Evolutionary conservation across 2,113 vertebrate species (phyloP).

Genomic region (Embiotoca jacksoni): DNA sequence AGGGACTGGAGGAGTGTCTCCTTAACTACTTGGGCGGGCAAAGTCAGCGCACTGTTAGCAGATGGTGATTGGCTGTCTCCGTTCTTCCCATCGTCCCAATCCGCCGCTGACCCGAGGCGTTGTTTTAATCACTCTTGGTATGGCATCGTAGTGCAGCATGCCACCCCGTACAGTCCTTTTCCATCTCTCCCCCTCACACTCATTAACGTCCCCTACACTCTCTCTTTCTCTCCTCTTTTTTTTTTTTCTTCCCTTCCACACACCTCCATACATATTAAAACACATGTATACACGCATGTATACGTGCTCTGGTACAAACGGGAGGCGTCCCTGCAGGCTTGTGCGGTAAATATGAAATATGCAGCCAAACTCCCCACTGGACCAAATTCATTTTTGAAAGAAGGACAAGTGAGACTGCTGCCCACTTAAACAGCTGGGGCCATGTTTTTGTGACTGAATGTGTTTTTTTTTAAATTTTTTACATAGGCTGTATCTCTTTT

Average conservation of each 20-base stretch:
- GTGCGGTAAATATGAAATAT: slow-evolving; percentile 55
- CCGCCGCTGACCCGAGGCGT: slow-evolving; percentile 66
- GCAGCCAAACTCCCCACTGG: slow-evolving; percentile 54
- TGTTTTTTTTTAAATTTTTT: neutral
- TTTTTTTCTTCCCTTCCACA: neutral
- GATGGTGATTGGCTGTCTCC: slow-evolving; percentile 70
- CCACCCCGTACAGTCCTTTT: slow-evolving; percentile 23
- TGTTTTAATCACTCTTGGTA: slow-evolving; percentile 79
- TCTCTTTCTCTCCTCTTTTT: neutral
- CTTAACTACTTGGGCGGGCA: slow-evolving; percentile 63
- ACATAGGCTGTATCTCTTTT: slow-evolving; percentile 4
- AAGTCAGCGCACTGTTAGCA: slow-evolving; percentile 68
- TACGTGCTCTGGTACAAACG: slow-evolving; percentile 6
- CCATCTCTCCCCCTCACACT: slow-evolving; percentile 17
- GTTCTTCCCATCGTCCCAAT: slow-evolving; percentile 55
- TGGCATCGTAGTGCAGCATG: slow-evolving; percentile 18
- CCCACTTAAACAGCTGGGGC: slow-evolving; percentile 49
- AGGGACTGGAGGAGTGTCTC: slow-evolving; percentile 59
- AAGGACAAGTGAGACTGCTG: slow-evolving; percentile 46
- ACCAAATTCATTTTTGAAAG: slow-evolving; percentile 69
- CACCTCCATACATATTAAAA: slow-evolving; percentile 12
- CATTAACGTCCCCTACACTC: slow-evolving; percentile 2
- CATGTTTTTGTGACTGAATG: neutral
- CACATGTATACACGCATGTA: slow-evolving; percentile 6
- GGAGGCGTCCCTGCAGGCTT: slow-evolving; percentile 45